phyloP scores from a whole-genome alignment of 2,113 vertebrate species.

The Leiothrix lutea region DNA sequence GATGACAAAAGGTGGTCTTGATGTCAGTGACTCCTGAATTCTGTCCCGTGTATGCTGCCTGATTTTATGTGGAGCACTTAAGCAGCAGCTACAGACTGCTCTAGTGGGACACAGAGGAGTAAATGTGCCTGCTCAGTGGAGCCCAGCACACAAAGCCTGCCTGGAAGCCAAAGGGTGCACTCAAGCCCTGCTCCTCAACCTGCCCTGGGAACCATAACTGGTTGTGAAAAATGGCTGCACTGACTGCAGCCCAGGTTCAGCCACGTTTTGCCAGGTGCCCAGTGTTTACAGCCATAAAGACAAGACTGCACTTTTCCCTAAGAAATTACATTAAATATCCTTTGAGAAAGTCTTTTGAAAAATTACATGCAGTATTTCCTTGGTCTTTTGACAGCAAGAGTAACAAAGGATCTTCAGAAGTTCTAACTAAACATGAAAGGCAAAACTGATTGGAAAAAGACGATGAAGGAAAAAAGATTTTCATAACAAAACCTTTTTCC shows the following conservation, averaged over 20 bases:
- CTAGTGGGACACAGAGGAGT: not conserved
- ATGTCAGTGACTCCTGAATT: not conserved
- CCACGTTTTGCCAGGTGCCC: not conserved
- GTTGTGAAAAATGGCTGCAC: not conserved
- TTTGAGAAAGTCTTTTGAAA: not conserved
- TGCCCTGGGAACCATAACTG: not conserved
- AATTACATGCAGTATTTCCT: rapidly evolving
- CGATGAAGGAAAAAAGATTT: not conserved
- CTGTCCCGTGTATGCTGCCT: rapidly evolving
- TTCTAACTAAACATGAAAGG: not conserved
- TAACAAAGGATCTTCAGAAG: not conserved
- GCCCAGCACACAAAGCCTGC: not conserved
- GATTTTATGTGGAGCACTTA: not conserved
- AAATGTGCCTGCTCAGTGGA: not conserved
- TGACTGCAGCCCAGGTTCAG: not conserved
- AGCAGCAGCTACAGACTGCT: not conserved
- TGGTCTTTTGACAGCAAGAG: not conserved
- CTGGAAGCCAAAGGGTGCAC: not conserved
- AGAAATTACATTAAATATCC: not conserved
- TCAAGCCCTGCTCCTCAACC: rapidly evolving
- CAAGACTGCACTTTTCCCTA: not conserved
- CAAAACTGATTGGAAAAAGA: not conserved
- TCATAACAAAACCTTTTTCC: not conserved
- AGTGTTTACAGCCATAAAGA: not conserved
- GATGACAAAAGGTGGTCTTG: not conserved